A percentile compares a stretch with the other conserved stretches of the same genome.
Evolutionary conservation across 2,797 vertebrate genomes (phyloP).

Genomic region (Onychomys arenicola): DNA sequence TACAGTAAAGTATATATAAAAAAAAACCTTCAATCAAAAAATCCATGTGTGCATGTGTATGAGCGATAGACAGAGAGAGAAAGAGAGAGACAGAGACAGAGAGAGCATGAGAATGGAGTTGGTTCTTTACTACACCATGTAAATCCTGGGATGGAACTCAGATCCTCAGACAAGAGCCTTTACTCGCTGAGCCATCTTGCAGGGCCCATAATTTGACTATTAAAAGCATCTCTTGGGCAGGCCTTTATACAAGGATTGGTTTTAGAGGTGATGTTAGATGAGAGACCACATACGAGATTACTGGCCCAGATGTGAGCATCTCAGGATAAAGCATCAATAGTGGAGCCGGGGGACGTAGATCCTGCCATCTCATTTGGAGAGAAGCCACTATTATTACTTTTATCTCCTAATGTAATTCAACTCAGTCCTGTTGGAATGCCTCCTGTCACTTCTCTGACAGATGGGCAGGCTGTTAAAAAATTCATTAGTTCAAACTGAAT

Average conservation of each 20-base stretch:
- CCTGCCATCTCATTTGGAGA: conserved; percentile 67
- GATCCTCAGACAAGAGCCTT: neutral
- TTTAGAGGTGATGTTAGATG: neutral
- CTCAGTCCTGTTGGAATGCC: conserved; percentile 61
- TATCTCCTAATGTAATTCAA: conserved; percentile 79
- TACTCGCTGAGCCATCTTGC: neutral
- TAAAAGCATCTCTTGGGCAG: conserved; percentile 25
- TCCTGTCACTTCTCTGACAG: conserved; percentile 76
- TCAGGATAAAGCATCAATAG: neutral
- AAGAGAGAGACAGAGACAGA: neutral
- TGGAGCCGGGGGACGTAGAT: neutral
- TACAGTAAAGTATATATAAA: neutral
- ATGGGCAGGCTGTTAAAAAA: conserved; percentile 69
- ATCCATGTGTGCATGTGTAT: neutral
- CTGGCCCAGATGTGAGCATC: conserved; percentile 45
- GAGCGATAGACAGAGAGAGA: too few species aligned
- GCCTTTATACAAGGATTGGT: conserved; percentile 18
- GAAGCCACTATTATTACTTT: conserved; percentile 78
- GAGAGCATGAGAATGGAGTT: neutral
- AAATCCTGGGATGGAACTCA: neutral
- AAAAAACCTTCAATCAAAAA: neutral
- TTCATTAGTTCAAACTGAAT: conserved; percentile 71
- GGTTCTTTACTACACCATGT: neutral
- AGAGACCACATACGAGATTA: neutral
- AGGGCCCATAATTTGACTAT: conserved; percentile 39